A percentile compares a stretch with the other conserved stretches of the same genome.
phyloP scores from a whole-genome alignment of 1,140 invertebrate genomes.

The Metaphire vulgaris region DNA sequence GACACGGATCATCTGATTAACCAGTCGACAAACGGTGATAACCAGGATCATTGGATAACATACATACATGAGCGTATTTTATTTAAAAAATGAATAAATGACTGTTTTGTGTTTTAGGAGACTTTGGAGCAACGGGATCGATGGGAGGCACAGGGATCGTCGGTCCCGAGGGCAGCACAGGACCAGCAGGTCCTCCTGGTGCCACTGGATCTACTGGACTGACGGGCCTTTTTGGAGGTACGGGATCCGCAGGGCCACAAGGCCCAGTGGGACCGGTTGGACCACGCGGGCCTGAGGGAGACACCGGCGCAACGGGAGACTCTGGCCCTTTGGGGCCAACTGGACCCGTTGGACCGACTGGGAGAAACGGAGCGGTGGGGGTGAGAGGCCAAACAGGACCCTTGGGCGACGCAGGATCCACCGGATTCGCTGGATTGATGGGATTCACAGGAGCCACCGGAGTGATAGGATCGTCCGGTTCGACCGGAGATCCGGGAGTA shows the following conservation, averaged over 20 bases:
- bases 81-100: too few relatives aligned
- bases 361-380: neutral
- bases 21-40: too few relatives aligned
- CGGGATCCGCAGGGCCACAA: neutral
- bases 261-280: neutral
- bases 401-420: neutral
- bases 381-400: neutral
- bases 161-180: neutral
- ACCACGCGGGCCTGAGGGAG: neutral
- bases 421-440: neutral
- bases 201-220: neutral
- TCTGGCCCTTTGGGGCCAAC: neutral
- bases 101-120: too few relatives aligned
- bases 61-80: too few relatives aligned
- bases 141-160: neutral
- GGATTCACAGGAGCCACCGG: neutral
- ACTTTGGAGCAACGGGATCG: neutral
- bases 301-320: neutral
- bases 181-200: neutral
- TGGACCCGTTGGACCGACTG: neutral
- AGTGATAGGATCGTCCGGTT: neutral
- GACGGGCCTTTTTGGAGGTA: neutral
- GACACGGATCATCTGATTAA: too few relatives aligned
- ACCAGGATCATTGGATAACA: too few relatives aligned
- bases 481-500: neutral